Conservation (phyloP, 2,113 vertebrate species). For the Nerophis lumbriciformis region DNA sequence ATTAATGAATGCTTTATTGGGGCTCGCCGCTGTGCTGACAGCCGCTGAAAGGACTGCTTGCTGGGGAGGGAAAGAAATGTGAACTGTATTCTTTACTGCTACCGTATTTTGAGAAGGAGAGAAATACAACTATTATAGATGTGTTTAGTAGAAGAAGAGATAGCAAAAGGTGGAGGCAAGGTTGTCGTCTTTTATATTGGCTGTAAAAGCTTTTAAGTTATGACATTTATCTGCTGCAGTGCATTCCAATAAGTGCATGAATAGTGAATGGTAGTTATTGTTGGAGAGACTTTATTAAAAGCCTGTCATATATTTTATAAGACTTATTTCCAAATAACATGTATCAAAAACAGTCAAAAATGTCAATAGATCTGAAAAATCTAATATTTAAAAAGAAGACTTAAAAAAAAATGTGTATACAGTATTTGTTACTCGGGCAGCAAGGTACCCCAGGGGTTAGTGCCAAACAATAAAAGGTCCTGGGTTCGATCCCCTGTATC, state of each 20-base stretch:
- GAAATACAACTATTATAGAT: background rate
- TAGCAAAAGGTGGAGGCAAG: background rate
- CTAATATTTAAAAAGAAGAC: too few species aligned
- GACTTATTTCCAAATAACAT: background rate
- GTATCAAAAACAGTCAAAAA: background rate
- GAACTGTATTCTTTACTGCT: background rate
- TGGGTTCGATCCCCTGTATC: too few species aligned
- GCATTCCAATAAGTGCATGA: background rate
- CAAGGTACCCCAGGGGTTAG: too few species aligned
- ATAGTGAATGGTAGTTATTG: background rate
- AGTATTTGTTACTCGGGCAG: too few species aligned
- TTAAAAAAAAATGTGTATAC: too few species aligned
- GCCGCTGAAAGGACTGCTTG: conserved; percentile 3
- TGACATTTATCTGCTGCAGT: background rate
- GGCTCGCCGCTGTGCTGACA: conserved; percentile 8
- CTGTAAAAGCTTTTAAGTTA: background rate
- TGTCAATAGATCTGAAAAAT: too few species aligned
- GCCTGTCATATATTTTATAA: background rate
- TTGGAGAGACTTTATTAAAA: background rate
- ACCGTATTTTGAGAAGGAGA: background rate
- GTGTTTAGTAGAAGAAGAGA: background rate
- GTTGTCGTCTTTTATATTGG: background rate
- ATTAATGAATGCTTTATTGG: conserved; percentile 32
- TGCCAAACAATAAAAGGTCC: too few species aligned
- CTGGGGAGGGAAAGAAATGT: conserved; percentile 6